Conservation (phyloP, 2,888 invertebrate species). For the Ophion slaviceki region DNA sequence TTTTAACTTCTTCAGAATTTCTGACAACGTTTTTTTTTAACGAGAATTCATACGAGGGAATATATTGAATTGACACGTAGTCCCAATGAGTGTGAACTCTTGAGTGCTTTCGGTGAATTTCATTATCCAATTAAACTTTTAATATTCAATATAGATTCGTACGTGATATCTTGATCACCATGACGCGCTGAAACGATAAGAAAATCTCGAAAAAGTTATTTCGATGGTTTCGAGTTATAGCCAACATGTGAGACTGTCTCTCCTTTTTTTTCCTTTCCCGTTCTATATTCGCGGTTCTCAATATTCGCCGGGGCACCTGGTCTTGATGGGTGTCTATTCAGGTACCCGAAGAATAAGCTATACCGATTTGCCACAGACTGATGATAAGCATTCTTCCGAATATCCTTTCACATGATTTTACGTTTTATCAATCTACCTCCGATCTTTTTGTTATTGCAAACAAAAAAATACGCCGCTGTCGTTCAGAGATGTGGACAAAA, state of each 20-base stretch:
- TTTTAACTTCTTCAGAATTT: not conserved
- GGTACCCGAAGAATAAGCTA: not conserved
- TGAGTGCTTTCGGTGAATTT: not conserved
- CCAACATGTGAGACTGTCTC: not conserved
- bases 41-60: not conserved
- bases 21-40: not conserved
- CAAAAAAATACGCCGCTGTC: too few species aligned
- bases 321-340: conserved; percentile 12
- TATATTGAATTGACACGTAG: not conserved
- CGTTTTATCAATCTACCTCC: not conserved
- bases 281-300: not conserved
- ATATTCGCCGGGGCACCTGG: conserved; percentile 10
- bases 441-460: too few species aligned
- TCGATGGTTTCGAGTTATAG: not conserved
- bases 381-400: not conserved
- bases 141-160: not conserved
- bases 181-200: not conserved
- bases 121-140: not conserved
- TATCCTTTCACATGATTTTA: not conserved
- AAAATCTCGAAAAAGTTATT: not conserved
- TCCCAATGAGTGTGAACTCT: not conserved
- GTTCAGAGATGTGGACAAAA: too few species aligned
- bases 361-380: not conserved
- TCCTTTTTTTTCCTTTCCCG: not conserved
- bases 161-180: not conserved